Evolutionary conservation across 2,797 vertebrate genomes (phyloP).

Genomic region (Lutjanus argentimaculatus): DNA sequence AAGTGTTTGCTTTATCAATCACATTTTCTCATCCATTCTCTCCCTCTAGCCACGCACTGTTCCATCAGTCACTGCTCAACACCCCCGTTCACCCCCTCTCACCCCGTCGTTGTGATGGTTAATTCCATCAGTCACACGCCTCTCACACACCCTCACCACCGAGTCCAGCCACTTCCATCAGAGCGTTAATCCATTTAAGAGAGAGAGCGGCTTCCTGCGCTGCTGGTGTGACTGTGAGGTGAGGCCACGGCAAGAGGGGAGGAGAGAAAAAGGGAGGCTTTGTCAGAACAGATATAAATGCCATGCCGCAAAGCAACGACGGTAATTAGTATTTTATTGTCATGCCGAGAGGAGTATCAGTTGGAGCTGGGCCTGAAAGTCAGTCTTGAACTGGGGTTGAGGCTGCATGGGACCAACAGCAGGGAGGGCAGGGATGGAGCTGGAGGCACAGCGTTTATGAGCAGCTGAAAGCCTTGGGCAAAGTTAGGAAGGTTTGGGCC

Average conservation of each 20-base stretch:
- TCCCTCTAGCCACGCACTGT: constrained; percentile 61
- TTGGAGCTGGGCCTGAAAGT: constrained; percentile 32
- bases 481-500: constrained; percentile 24
- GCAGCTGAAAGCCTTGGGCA: constrained; percentile 42
- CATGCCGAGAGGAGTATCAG: constrained; percentile 7
- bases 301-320: constrained; percentile 51
- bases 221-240: constrained; percentile 59
- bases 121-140: constrained; percentile 83
- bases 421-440: constrained; percentile 10
- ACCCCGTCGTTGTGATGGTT: constrained; percentile 73
- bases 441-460: constrained; percentile 30
- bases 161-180: constrained; percentile 73
- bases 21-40: constrained; percentile 77
- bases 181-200: constrained; percentile 80
- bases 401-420: neutral
- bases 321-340: constrained; percentile 67
- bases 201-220: constrained; percentile 59
- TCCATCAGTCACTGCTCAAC: constrained; percentile 80
- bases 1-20: constrained; percentile 80
- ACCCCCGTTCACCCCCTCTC: constrained; percentile 68
- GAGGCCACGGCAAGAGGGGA: constrained; percentile 22
- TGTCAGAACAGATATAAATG: constrained; percentile 63
- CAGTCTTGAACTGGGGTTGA: constrained; percentile 17
- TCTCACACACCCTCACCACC: constrained; percentile 65
- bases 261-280: constrained; percentile 21